Percentiles rank a stretch among this genome's conserved stretches.
These are phyloP conservation scores for Podarcis siculus DNA, from an alignment of 2,797 vertebrate species.

Conservation along the genomic window DNA sequence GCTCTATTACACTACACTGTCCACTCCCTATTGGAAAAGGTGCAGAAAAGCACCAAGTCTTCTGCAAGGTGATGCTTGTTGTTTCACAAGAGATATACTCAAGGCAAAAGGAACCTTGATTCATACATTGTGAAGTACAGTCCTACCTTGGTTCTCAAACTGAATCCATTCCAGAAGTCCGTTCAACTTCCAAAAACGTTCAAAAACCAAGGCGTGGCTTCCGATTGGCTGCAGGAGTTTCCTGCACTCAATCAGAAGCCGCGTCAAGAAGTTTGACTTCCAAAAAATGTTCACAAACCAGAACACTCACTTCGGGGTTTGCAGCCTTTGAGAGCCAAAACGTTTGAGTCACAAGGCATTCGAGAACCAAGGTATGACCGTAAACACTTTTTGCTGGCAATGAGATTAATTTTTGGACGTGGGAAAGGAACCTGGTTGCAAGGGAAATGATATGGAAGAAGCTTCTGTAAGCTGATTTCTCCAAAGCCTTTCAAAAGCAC, in stretches of 20 bases:
- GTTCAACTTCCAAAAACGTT: too few species aligned
- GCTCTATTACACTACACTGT: not conserved
- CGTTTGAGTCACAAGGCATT: too few species aligned
- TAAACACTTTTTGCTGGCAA: not conserved
- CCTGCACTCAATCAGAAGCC: too few species aligned
- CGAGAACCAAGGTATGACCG: too few species aligned
- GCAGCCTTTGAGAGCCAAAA: too few species aligned
- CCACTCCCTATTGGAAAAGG: not conserved
- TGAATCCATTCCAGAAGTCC: too few species aligned
- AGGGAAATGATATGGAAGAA: not conserved
- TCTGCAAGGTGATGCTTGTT: not conserved
- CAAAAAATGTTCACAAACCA: too few species aligned
- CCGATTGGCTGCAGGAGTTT: too few species aligned
- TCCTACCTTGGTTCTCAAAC: too few species aligned
- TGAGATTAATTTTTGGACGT: not conserved
- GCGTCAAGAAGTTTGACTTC: too few species aligned
- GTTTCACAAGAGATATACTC: not conserved
- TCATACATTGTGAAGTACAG: not conserved
- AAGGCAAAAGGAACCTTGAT: not conserved
- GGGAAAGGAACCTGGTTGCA: not conserved
- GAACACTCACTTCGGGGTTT: too few species aligned
- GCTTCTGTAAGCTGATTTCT: not conserved
- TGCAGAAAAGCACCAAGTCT: not conserved
- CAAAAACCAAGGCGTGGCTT: too few species aligned
- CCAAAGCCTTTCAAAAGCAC: slow-evolving; percentile 18